Base-by-base conservation (phyloP, 1,140 invertebrate species). In the Diuraphis noxia region DNA sequence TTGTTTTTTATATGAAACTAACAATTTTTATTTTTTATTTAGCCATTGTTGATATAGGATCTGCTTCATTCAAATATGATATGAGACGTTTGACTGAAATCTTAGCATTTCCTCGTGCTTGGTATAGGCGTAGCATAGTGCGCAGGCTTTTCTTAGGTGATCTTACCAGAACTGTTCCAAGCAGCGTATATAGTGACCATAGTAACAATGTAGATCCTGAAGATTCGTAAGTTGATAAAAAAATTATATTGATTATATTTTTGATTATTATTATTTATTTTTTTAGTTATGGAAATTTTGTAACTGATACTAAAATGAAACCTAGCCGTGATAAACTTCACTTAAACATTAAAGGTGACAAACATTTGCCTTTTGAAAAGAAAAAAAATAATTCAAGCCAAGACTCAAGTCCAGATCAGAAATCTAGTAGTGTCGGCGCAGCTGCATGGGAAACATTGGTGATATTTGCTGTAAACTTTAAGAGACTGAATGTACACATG, bases 1-100 rank as follows among this genome's bases (percentile, higher is more conserved):
- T 52, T 36, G 21, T 23, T 36, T 40, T 81, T 82, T 38, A 40
- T 9, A 79, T 38, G 21, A 9, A 79, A 21, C 72, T n/a, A 43
- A 43, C 17, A 90, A 21, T 91, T 25, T 92, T 43, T 49, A 38
- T n/a, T 81, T 92, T 92, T 94, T 95, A 9, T 82, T 92, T 93
- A 97, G 97, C 97, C 23, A 98, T 99, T 92, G 96, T 98, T 93
- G 98, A 99, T 94, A 98, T 99, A 93, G 99, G 98, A 46, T 98
- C 97, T n/a, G 99, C 99, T 40, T 98, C 97, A 38, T 99, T 99
- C 94, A 99, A 99, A 93, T 99, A 99, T 94, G 99, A 99, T 94
- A 99, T 99, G 98, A 95, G 99, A 88, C 95, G 99, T n/a, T 94
- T 99, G 91, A 98, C 98, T 1, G 99, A 99, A 94, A 99, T 99